phyloP scores from a whole-genome alignment of 2,797 vertebrate species.

The Alcedo atthis region DNA sequence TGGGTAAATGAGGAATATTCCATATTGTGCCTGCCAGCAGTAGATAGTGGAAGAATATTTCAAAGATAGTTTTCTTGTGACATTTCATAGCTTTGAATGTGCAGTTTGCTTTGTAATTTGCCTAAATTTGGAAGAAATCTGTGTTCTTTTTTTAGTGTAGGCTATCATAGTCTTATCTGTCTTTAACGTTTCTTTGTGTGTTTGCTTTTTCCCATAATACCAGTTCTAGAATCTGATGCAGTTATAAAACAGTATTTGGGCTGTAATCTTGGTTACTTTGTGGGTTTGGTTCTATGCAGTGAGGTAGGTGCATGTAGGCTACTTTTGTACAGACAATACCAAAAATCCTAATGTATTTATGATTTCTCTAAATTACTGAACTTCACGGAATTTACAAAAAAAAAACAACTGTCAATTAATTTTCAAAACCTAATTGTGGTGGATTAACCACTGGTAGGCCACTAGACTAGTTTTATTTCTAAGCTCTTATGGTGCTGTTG shows the following conservation, averaged over 20 bases:
- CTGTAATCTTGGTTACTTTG: not conserved
- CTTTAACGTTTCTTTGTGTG: not conserved
- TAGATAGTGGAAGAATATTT: not conserved
- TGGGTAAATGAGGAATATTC: not conserved
- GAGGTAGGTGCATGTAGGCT: not conserved
- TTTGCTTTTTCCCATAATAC: not conserved
- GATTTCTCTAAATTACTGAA: not conserved
- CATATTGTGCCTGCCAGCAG: not conserved
- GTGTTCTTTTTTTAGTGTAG: not conserved
- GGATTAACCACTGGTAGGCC: not conserved
- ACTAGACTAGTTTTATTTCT: not conserved
- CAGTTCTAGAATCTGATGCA: not conserved
- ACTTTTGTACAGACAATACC: not conserved
- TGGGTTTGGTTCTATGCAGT: not conserved
- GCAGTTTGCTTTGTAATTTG: not conserved
- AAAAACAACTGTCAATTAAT: not conserved
- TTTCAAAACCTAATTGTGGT: not conserved
- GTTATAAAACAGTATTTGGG: not conserved
- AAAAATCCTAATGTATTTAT: not conserved
- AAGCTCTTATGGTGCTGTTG: not conserved
- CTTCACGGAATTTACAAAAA: not conserved
- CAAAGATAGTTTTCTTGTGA: not conserved
- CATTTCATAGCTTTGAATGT: not conserved
- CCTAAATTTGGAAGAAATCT: not conserved
- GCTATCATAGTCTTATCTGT: not conserved